phyloP scores from a whole-genome alignment of 2,113 vertebrate genomes.

The Lycocorax pyrrhopterus region DNA sequence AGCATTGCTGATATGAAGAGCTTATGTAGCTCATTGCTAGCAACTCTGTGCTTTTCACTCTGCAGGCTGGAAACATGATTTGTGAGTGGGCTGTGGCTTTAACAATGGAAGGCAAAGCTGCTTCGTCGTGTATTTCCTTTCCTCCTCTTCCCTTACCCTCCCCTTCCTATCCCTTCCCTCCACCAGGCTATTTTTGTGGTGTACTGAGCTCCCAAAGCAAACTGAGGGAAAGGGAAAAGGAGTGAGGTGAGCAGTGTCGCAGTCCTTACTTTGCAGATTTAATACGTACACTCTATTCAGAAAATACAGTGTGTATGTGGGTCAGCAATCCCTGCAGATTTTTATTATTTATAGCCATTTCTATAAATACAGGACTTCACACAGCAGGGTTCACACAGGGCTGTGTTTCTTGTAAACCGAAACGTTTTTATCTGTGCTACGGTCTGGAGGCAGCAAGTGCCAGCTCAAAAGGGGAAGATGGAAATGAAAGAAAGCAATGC shows the following conservation, averaged over 20 bases:
- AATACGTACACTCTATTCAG: not conserved
- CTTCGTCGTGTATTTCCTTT: not conserved
- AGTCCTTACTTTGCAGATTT: not conserved
- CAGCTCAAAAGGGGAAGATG: not conserved
- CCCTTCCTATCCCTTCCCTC: not conserved
- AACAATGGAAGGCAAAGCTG: slow-evolving; percentile 29
- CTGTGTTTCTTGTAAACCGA: not conserved
- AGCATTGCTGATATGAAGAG: not conserved
- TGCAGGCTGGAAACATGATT: not conserved
- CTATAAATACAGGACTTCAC: slow-evolving; percentile 40
- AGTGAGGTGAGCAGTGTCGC: not conserved
- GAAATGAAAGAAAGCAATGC: not conserved
- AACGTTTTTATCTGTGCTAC: not conserved
- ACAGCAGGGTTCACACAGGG: not conserved
- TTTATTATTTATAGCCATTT: slow-evolving; percentile 56
- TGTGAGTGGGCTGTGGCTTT: slow-evolving; percentile 37
- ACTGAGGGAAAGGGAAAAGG: not conserved
- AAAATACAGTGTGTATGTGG: not conserved
- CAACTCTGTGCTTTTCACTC: not conserved
- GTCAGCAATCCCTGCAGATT: slow-evolving; percentile 20
- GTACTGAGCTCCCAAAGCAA: not conserved
- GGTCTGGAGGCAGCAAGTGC: not conserved
- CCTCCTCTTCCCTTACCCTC: not conserved
- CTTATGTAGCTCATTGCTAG: not conserved
- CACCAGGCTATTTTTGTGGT: not conserved